Percentiles rank a stretch among this genome's conserved stretches.
These are phyloP conservation scores for Epinephelus awoara DNA, from an alignment of 2,797 vertebrate species.

Conservation along the genomic window DNA sequence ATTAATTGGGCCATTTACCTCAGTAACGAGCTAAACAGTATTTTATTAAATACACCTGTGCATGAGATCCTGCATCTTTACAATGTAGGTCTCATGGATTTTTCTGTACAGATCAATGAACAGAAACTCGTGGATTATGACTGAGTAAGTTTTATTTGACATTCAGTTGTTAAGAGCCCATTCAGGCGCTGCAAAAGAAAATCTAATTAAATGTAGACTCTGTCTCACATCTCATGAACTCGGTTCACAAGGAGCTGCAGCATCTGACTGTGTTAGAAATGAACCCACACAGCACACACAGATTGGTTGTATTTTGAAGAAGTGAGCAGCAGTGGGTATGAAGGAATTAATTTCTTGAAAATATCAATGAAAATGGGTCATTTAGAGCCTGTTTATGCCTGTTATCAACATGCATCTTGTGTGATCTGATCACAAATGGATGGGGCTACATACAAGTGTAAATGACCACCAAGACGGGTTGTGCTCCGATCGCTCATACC, in stretches of 20 bases:
- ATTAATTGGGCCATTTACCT: background rate
- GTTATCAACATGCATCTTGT: too few species aligned
- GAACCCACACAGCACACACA: background rate
- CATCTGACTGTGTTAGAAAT: background rate
- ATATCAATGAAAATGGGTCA: too few species aligned
- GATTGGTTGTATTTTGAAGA: background rate
- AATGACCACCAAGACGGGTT: too few species aligned
- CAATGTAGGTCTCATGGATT: background rate
- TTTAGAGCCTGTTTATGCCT: too few species aligned
- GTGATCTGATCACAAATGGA: too few species aligned
- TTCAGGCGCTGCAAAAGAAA: background rate
- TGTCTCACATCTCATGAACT: background rate
- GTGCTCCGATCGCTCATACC: too few species aligned
- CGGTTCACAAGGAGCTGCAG: background rate
- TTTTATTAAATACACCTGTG: background rate
- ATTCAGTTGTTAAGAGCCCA: background rate
- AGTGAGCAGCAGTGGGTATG: background rate
- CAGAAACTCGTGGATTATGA: background rate
- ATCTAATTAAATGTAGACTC: background rate
- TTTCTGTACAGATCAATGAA: background rate
- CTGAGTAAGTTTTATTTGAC: background rate
- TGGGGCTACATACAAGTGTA: too few species aligned
- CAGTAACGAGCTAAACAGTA: background rate
- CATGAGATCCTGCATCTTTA: background rate
- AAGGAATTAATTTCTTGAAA: background rate